Base-by-base conservation (phyloP, 2,888 invertebrate genomes). In the Linnaemya vulpina region DNA sequence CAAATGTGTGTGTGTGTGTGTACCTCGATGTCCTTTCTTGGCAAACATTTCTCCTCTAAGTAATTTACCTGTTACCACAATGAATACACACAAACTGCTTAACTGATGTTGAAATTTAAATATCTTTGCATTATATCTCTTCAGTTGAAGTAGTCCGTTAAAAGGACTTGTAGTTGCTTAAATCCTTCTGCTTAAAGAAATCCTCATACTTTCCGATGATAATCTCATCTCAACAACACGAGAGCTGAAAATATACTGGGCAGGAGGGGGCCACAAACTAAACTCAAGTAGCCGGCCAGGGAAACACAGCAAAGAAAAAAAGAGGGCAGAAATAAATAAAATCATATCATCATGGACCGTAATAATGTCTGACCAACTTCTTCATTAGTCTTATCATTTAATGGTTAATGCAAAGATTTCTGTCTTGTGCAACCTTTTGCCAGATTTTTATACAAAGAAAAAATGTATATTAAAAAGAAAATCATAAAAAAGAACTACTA, bases 341-440 rank as follows among this genome's bases (percentile, higher is more conserved):
- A 40, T 25, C 74, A 60, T 74, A 80, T 67, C 74, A 43, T 30
- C 30, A 38, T 49, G 49, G 67, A 73, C 73, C 49, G 74, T 60
- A 80, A 68, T 74, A 80, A 68, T 58, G 67, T 60, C 43, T 68
- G 74, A 60, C 51, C 74, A 80, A 80, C 67, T 80, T 80, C 80
- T 80, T 80, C 80, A 80, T 80, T 80, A 80, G 80, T 51, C 74
- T 80, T 80, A 80, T 80, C 80, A 80, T 74, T 80, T 80, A 80
- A 80, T 80, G 74, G 58, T 73, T 60, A 40, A 80, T 74, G 46
- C 22, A 51, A 58, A 67, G 49, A 73, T 67, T 80, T 55, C 71
- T 58, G 38, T 40, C 62, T 63, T 55, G n/a, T 73, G 35, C 53
- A 73, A 43, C 17, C 51, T 22, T 67, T 68, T 58, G 49, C 67